Base-by-base conservation (phyloP, 2,113 vertebrate genomes). In the Anolis sagrei region DNA sequence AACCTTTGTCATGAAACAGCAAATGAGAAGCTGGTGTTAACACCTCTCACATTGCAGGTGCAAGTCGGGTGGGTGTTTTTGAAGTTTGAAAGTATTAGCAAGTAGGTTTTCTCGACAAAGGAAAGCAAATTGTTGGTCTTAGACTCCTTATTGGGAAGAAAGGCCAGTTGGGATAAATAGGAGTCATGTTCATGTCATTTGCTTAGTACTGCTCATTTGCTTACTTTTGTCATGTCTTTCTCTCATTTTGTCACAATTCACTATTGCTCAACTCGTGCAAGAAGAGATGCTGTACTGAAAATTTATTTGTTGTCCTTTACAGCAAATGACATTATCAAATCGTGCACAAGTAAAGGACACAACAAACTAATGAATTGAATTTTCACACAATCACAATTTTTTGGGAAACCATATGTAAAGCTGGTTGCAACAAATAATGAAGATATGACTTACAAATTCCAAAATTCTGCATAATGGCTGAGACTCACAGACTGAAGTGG, bases 1-100 rank as follows among this genome's bases (percentile, higher is more conserved):
- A 16, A 21, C 81, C 39, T 7, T 92, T 93, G 89, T 89, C 76
- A 87, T 72, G 75, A 82, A 83, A 75, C 83, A 1, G 2, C 34
- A 70, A 34, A 87, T 39, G 76, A 88, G 70, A 87, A 83, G 69
- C 44, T 23, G 29, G 5, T 36, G 19, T 21, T 75, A 84, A 48
- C 29, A 25, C 1, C 85, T 89, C 77, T 87, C 77, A 34, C 36
- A 77, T 14, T 23, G 62, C 49, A 89, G 87, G 18, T 18, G 48
- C 4, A 76, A 23, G 87, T 16, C 27, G 62, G 13, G 23, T 77
- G 21, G 6, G 86, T 89, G 70, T 7, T 69, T 11, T 7, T 70
- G 82, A 69, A 74, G 81, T 70, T 49, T 66, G 39, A 48, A 36
- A 44, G 66, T 78, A 77, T 70, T 39, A 62, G 69, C 81, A 89